A percentile compares a stretch with the other conserved stretches of the same genome.
Conservation (phyloP, 2,888 invertebrate species). For the Platypus cylindrus region DNA sequence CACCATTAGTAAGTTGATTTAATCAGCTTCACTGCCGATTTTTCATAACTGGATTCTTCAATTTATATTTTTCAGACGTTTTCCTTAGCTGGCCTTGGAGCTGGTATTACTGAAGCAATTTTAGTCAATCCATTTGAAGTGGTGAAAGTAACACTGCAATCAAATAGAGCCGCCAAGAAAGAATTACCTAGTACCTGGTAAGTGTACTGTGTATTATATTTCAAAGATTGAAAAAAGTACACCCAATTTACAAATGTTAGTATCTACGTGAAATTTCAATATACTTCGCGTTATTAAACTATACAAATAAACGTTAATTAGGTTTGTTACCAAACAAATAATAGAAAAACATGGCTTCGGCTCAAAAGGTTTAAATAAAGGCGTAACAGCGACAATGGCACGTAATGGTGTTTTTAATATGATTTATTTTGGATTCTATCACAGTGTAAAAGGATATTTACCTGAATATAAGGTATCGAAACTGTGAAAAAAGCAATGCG, state of each 20-base stretch:
- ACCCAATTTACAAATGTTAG: too few species aligned
- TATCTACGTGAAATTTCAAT: too few species aligned
- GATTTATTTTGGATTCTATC: constrained; percentile 92
- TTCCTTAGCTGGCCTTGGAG: constrained; percentile 74
- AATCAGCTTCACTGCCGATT: too few species aligned
- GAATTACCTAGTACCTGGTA: constrained; percentile 53
- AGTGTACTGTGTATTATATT: too few species aligned
- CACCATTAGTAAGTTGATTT: constrained; percentile 65
- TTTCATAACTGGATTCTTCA: too few species aligned
- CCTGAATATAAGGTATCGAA: constrained; percentile 48
- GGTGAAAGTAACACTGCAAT: constrained; percentile 81
- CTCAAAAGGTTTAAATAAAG: constrained; percentile 69
- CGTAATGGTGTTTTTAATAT: constrained; percentile 87
- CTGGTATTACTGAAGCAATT: constrained; percentile 84
- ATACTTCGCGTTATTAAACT: too few species aligned
- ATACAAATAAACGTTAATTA: too few species aligned
- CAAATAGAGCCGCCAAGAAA: constrained; percentile 51
- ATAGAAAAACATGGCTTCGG: constrained; percentile 66
- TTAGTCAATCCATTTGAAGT: constrained; percentile 92
- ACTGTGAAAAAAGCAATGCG: background rate
- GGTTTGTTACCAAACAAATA: constrained; percentile 68
- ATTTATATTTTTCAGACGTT: constrained; percentile 66
- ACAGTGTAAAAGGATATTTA: constrained; percentile 68
- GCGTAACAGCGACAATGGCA: constrained; percentile 76
- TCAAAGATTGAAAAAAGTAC: too few species aligned